Evolutionary conservation across 2,888 invertebrate species (phyloP), one percentile per base, ranked within the genome.

Genomic region (Amphipoea lucens): DNA sequence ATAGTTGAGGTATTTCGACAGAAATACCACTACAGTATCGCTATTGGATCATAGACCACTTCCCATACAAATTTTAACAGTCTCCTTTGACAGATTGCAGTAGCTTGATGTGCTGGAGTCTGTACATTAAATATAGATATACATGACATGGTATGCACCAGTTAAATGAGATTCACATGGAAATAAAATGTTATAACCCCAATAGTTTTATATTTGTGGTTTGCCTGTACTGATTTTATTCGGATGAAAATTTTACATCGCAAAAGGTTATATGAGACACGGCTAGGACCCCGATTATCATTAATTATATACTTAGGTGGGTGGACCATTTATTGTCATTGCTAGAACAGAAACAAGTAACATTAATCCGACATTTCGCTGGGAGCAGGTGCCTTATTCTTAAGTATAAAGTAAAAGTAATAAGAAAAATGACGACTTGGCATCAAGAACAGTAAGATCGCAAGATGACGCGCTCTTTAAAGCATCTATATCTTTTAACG

Each of bases 301-400:
- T 70, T 63, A 48, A 63, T 75, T 17, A 74, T 48, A 40, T n/a
- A 62, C 42, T 63, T 23, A 42, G 60, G 17, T 45, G 57, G 67
- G 60, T 69, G 36, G 74, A 78, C 78, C 77, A 83, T 86, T 83
- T 81, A 86, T 85, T 86, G 78, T 82, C 74, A 78, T 84, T 82
- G 68, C 68, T 74, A 72, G 74, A 81, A 73, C 57, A 82, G 74
- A 87, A 85, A 73, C 68, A 87, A 87, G 79, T 72, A 84, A 80
- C 83, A 85, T 88, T 88, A 86, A 83, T 85, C 80, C 67, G 74
- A 78, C 73, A 60, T 71, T 70, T 42, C 72, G 76, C 77, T 42
- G 65, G 63, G 51, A 60, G 23, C 63, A 71, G 54, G 69, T 72
- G 74, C 5, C 40, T 23, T 29, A 23, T 54, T 51, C 12, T 20